A percentile compares a stretch with the other conserved stretches of the same genome.
Evolutionary conservation across 2,888 invertebrate species (phyloP).

Genomic region (Sesia bembeciformis): DNA sequence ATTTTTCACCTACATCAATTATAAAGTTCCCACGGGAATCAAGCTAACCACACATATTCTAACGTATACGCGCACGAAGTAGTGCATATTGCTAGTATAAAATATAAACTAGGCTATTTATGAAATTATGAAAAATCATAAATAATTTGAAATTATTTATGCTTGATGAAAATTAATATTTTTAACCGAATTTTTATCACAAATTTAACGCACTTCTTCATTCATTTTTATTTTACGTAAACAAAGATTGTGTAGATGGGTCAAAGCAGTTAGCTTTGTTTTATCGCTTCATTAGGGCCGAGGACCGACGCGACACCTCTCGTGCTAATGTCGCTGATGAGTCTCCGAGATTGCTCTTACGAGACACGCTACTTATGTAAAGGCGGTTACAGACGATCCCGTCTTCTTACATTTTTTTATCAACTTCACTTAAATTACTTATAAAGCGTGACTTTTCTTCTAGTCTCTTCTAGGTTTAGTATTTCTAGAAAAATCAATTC

Average conservation of each 20-base stretch:
- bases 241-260: slow-evolving; percentile 18
- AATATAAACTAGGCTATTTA: no score
- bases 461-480: no score
- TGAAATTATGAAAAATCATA: no score
- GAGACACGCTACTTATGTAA: not conserved
- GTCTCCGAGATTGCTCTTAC: slow-evolving; percentile 33
- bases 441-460: not conserved
- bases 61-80: no score
- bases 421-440: not conserved
- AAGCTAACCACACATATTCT: no score
- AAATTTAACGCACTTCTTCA: not conserved
- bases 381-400: not conserved
- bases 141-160: no score
- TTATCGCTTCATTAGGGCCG: slow-evolving; percentile 47
- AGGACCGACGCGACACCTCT: slow-evolving; percentile 40
- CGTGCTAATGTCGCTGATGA: slow-evolving; percentile 55
- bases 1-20: no score
- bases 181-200: no score
- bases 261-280: slow-evolving; percentile 10
- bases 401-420: not conserved
- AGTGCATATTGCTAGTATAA: no score
- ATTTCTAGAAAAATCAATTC: no score
- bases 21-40: no score
- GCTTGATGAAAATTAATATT: no score
- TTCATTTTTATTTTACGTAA: not conserved